phyloP scores from a whole-genome alignment of 2,797 vertebrate genomes.

The Hippocampus kuda region DNA sequence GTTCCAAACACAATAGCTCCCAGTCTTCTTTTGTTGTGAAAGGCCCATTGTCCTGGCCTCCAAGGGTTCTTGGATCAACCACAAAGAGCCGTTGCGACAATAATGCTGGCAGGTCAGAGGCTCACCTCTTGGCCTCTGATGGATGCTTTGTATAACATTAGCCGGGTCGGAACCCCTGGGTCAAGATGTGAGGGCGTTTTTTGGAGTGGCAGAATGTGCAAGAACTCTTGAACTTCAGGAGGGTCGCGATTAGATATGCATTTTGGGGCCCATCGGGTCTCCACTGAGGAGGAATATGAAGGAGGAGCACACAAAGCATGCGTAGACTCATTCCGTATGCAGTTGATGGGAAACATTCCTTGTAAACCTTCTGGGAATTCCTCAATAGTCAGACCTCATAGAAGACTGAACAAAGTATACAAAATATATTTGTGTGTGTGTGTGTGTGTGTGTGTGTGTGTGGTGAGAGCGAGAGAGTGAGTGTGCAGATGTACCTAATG shows the following conservation, averaged over 20 bases:
- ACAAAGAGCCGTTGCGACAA: conserved; percentile 37
- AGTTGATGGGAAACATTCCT: background rate
- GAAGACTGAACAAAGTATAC: no score
- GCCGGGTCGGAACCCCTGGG: conserved; percentile 37
- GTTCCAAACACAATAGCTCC: conserved; percentile 12
- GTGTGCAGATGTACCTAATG: background rate
- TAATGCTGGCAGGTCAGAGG: conserved; percentile 23
- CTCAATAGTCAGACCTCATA: no score
- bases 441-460: no score
- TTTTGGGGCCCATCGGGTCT: conserved; percentile 28
- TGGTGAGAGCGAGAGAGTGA: no score
- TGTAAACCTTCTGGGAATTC: no score
- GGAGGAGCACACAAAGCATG: background rate
- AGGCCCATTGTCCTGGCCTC: conserved; percentile 36
- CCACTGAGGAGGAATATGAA: background rate
- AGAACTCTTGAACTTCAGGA: conserved; percentile 55
- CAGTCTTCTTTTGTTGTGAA: conserved; percentile 18
- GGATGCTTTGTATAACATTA: conserved; percentile 60
- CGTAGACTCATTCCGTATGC: background rate
- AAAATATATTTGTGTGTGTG: no score
- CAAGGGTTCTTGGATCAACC: conserved; percentile 25
- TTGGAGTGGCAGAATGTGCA: conserved; percentile 35
- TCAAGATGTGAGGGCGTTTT: conserved; percentile 22
- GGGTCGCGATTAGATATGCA: conserved; percentile 43
- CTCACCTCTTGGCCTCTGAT: conserved; percentile 31